phyloP scores from a whole-genome alignment of 1,140 invertebrate genomes.

The Diorhabda sublineata region DNA sequence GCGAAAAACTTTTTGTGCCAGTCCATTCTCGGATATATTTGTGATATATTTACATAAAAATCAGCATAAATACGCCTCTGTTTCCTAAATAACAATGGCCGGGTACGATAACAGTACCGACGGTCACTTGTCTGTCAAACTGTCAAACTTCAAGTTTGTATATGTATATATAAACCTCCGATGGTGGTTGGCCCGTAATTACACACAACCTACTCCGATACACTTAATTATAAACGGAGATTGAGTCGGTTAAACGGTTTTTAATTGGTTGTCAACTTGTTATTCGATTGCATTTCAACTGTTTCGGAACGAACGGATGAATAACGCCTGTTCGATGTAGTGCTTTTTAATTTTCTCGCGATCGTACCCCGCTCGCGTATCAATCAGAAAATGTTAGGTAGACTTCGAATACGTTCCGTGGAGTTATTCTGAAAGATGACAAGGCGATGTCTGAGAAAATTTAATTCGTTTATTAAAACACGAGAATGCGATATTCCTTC shows the following conservation, averaged over 20 bases:
- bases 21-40: too few relatives aligned
- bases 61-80: background rate
- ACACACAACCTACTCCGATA: constrained; percentile 35
- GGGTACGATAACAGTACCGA: constrained; percentile 16
- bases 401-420: too few relatives aligned
- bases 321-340: constrained; percentile 11
- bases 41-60: too few relatives aligned
- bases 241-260: constrained; percentile 38
- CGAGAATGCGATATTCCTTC: too few relatives aligned
- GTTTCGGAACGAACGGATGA: background rate
- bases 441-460: too few relatives aligned
- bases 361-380: too few relatives aligned
- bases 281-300: constrained; percentile 24
- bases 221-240: constrained; percentile 39
- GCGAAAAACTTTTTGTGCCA: too few relatives aligned
- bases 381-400: too few relatives aligned
- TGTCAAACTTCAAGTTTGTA: constrained; percentile 32
- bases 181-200: constrained; percentile 36
- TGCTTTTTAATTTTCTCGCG: constrained; percentile 13
- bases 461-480: too few relatives aligned
- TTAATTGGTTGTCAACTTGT: constrained; percentile 42
- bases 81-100: constrained; percentile 8
- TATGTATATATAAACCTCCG: constrained; percentile 13
- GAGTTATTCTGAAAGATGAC: too few relatives aligned
- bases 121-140: constrained; percentile 33